phyloP scores from a whole-genome alignment of 2,113 vertebrate genomes.

The Bucco capensis region DNA sequence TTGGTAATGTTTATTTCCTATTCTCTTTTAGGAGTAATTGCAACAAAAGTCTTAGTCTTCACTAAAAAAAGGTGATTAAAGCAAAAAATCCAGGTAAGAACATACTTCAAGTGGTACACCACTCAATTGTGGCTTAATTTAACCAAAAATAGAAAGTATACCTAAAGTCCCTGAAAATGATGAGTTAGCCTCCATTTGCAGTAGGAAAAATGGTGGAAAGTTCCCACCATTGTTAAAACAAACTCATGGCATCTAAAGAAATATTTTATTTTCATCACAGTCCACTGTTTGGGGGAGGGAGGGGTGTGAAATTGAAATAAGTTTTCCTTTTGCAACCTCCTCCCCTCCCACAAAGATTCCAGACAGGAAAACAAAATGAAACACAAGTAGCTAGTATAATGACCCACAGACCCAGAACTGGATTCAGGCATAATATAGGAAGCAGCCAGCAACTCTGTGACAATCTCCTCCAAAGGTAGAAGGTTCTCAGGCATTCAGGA shows the following conservation, averaged over 20 bases:
- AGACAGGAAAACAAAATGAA: background rate
- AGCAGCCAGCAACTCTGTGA: background rate
- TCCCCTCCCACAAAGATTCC: background rate
- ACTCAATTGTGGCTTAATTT: background rate
- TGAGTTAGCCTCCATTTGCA: conserved; percentile 7
- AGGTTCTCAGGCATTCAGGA: background rate
- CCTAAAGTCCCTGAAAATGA: background rate
- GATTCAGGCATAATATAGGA: background rate
- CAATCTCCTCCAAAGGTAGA: background rate
- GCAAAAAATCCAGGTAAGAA: background rate
- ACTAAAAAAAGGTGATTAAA: background rate
- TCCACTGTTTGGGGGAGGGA: background rate
- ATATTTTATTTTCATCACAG: background rate
- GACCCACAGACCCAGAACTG: background rate
- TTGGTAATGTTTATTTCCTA: background rate
- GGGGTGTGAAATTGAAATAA: background rate
- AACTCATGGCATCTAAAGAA: background rate
- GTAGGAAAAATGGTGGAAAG: background rate
- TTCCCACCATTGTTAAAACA: background rate
- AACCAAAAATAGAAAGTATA: background rate
- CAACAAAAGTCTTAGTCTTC: background rate
- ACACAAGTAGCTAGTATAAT: background rate
- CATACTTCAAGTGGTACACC: background rate
- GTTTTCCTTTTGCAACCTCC: background rate
- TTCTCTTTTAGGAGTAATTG: background rate